Base-by-base conservation (phyloP, 2,797 vertebrate genomes). In the Epinephelus awoara region DNA sequence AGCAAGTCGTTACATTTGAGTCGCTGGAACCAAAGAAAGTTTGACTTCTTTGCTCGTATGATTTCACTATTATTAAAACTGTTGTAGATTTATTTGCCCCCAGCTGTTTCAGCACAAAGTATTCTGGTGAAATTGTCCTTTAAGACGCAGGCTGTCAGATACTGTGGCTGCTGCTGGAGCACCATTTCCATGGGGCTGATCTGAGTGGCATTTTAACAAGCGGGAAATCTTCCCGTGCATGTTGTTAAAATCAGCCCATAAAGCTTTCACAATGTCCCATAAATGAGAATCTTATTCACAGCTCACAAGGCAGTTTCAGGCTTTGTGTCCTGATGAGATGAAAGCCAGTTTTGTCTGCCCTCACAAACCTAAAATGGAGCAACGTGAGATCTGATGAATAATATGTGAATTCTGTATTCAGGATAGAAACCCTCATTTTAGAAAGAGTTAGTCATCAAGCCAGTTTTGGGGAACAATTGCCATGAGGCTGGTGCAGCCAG, bases 371-470 rank as follows among this genome's bases (percentile, higher is more conserved):
- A 44, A 84, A 75, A 27, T 3, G 75, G 69, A 82, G 73, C 82
- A 58, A 54, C 5, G 59, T 21, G 47, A 79, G 80, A 61, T 57
- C 75, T 19, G 81, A 80, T 87, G 86, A 87, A 89, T 87, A 81
- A 86, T 74, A 66, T 54, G 83, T 55, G 80, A 66, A 80, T 85
- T 67, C 61, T 72, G 59, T 13, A 79, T 88, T 87, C 83, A 71
- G 61, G 21, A 72, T 23, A 34, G 44, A 67, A 76, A 58, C 21
- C 27, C 55, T 80, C 44, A 59, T 86, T 79, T 85, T 65, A 72
- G 77, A 83, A 63, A 4, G 79, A 62, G 57, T 85, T 87, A 84
- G 86, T 91, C 91, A 88, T 84, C 25, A 12, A 73, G 84, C 0
- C 72, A 27, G 63, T 77, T 86, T 67, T 67, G 17, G 67, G 71